Conservation (phyloP, 2,888 invertebrate genomes). For the Helleia helle region DNA sequence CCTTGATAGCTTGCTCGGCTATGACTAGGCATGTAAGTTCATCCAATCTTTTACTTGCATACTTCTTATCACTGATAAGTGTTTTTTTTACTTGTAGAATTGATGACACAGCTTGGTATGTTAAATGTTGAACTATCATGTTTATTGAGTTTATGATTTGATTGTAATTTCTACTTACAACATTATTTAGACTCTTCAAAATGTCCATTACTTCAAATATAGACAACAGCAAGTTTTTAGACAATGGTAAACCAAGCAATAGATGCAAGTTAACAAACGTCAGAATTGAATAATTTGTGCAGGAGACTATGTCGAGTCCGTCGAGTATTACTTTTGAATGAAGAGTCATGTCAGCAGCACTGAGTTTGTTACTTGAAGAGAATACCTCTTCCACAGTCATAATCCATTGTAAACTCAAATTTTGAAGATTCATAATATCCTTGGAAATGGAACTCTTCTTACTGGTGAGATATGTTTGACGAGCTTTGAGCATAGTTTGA, state of each 20-base stretch:
- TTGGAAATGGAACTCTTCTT: slow-evolving; percentile 75
- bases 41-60: slow-evolving; percentile 78
- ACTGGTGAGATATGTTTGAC: slow-evolving; percentile 71
- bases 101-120: slow-evolving; percentile 81
- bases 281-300: slow-evolving; percentile 69
- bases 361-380: slow-evolving; percentile 45
- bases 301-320: slow-evolving; percentile 81
- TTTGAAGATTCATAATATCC: slow-evolving; percentile 70
- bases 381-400: slow-evolving; percentile 51
- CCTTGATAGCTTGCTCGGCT: slow-evolving; percentile 79
- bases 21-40: slow-evolving; percentile 83
- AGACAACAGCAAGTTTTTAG: slow-evolving; percentile 81
- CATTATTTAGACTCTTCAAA: slow-evolving; percentile 83
- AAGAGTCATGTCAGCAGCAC: slow-evolving; percentile 56
- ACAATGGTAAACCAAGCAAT: slow-evolving; percentile 82
- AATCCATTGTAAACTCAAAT: slow-evolving; percentile 48
- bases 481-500: slow-evolving; percentile 57
- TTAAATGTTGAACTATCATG: slow-evolving; percentile 85
- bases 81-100: slow-evolving; percentile 80
- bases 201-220: slow-evolving; percentile 88
- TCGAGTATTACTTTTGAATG: slow-evolving; percentile 54
- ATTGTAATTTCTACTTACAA: slow-evolving; percentile 79
- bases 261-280: slow-evolving; percentile 80
- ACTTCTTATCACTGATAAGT: slow-evolving; percentile 76
- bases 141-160: slow-evolving; percentile 82